Evolutionary conservation across 1,140 invertebrate species (phyloP).

Genomic region (Eciton burchellii): DNA sequence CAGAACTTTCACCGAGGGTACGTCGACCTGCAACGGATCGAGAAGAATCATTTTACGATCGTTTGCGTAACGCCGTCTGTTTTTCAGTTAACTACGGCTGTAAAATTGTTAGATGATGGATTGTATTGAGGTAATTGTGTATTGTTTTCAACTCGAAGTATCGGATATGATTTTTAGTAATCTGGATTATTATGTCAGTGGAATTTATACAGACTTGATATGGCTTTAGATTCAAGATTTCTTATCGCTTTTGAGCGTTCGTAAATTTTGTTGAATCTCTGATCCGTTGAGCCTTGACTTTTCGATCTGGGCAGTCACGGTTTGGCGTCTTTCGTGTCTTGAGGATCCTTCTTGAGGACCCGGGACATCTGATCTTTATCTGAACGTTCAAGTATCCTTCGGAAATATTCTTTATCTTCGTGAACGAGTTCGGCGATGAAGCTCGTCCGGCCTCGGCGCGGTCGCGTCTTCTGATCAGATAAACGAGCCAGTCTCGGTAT

Average conservation of each 20-base stretch:
- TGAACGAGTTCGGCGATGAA: conserved; percentile 47
- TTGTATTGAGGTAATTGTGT: background rate
- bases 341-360: background rate
- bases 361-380: background rate
- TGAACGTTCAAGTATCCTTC: conserved; percentile 14
- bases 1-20: conserved; percentile 73
- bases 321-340: background rate
- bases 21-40: conserved; percentile 55
- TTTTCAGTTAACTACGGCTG: background rate
- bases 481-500: conserved; percentile 78
- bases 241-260: background rate
- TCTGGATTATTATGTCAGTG: too few relatives aligned
- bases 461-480: conserved; percentile 79
- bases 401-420: conserved; percentile 6
- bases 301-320: background rate
- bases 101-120: background rate
- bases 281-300: background rate
- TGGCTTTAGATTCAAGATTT: background rate
- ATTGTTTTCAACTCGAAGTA: background rate
- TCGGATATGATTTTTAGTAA: background rate
- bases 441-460: conserved; percentile 64
- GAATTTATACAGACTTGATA: background rate
- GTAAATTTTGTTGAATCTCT: background rate
- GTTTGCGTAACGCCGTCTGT: conserved; percentile 39
- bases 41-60: conserved; percentile 45